Evolutionary conservation across 2,797 vertebrate species (phyloP), one percentile per base, ranked within the genome.

Genomic region (Masticophis lateralis): DNA sequence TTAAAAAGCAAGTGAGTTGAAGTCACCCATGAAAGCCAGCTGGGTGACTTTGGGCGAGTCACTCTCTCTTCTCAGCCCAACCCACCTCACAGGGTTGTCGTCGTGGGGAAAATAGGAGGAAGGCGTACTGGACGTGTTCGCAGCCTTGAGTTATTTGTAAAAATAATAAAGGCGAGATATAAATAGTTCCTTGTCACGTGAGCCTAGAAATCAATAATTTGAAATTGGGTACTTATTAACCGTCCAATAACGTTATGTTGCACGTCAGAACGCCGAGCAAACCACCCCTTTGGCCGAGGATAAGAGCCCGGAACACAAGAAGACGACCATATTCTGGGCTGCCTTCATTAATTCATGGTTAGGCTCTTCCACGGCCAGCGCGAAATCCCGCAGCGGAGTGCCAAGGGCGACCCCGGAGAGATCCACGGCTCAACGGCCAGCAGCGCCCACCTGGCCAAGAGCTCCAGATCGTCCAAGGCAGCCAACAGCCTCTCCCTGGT

Each of bases 401-500:
- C 69, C 28, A 69, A 69, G 11, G 28, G 63, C 63, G 8, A 18
- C 69, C n/a, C 74, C 10, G 9, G 10, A 12, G 37, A 25, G 37
- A 22, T 25, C 43, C 43, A 12, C 20, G 74, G 20, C 9, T 20
- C 37, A 4, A 47, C 51, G 8, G 12, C 86, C 22, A 16, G 11
- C 9, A 28, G 13, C 3, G 2, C 92, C 69, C 47, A 93, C 93
- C 93, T 43, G 51, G 93, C 90, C 16, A 93, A 59, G 1, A 93
- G 69, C 87, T 93, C 93, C 90, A 93, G 16, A 32, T 93, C 93
- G 18, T 93, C 93, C 90, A 93, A 27, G 22, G 87, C 90, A 22
- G 57, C 16, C 87, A 93, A 12, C 3, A 93, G 90, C 51, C 59
- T 87, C 14, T 91, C 93, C 25, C 93, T 87, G 16, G 90, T 93